These are phyloP conservation scores for Menidia beryllina DNA, from an alignment of 2,113 vertebrate species.

Conservation along the genomic window DNA sequence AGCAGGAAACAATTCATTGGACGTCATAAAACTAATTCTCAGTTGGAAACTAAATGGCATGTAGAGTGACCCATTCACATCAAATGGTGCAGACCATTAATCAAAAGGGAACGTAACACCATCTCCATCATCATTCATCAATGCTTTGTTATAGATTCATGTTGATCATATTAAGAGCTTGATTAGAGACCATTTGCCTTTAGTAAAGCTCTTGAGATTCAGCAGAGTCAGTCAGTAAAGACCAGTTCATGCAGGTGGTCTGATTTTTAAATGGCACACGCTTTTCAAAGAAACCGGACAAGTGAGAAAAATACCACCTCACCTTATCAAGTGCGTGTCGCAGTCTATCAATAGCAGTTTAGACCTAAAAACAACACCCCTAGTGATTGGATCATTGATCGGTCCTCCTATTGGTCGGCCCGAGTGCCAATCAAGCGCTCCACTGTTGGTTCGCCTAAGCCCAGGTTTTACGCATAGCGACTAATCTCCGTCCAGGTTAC, in stretches of 20 bases:
- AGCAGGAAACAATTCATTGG: not conserved
- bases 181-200: no score
- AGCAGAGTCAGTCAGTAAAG: not conserved
- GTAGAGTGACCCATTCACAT: not conserved
- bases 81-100: not conserved
- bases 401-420: constrained; percentile 63
- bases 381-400: constrained; percentile 54
- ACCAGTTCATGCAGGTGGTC: not conserved
- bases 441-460: constrained; percentile 60
- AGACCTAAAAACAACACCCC: constrained; percentile 37
- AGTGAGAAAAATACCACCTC: not conserved
- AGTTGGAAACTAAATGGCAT: not conserved
- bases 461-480: constrained; percentile 43
- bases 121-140: not conserved
- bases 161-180: no score
- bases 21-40: not conserved
- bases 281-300: constrained; percentile 5
- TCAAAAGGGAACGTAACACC: not conserved
- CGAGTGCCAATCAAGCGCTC: constrained; percentile 50
- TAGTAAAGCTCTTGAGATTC: no score
- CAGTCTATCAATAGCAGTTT: constrained; percentile 32
- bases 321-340: not conserved
- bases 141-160: no score
- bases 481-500: constrained; percentile 48
- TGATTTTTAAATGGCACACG: constrained; percentile 8